Conservation (phyloP, 2,113 vertebrate species). For the Lichenostomus cassidix region DNA sequence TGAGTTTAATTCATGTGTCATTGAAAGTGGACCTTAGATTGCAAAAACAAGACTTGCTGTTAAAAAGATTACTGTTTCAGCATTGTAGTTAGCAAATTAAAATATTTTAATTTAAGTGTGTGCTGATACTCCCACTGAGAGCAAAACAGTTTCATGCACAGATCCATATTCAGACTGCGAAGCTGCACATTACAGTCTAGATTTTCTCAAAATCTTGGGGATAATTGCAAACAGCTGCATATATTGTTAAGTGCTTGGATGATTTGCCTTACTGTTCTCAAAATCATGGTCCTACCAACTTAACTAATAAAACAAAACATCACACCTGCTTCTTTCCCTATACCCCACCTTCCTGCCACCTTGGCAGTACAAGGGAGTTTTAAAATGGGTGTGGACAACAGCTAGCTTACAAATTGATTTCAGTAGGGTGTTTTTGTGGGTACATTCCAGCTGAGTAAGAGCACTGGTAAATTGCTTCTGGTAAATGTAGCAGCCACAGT, state of each 20-base stretch:
- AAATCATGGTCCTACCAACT: not conserved
- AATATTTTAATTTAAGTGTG: not conserved
- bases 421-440: not conserved
- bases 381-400: not conserved
- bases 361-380: not conserved
- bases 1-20: not conserved
- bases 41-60: not conserved
- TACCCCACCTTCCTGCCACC: not conserved
- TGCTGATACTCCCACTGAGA: not conserved
- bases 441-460: constrained; percentile 28
- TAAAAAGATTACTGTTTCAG: not conserved
- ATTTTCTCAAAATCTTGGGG: not conserved
- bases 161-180: not conserved
- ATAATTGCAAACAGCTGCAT: not conserved
- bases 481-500: not conserved
- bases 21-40: not conserved
- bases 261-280: not conserved
- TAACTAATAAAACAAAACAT: not conserved
- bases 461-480: not conserved
- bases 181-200: not conserved
- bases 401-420: not conserved
- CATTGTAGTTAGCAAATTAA: not conserved
- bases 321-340: not conserved
- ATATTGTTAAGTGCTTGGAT: not conserved
- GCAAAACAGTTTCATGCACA: not conserved